Evolutionary conservation across 1,140 invertebrate species (phyloP).

Genomic region (Orussus abietinus): DNA sequence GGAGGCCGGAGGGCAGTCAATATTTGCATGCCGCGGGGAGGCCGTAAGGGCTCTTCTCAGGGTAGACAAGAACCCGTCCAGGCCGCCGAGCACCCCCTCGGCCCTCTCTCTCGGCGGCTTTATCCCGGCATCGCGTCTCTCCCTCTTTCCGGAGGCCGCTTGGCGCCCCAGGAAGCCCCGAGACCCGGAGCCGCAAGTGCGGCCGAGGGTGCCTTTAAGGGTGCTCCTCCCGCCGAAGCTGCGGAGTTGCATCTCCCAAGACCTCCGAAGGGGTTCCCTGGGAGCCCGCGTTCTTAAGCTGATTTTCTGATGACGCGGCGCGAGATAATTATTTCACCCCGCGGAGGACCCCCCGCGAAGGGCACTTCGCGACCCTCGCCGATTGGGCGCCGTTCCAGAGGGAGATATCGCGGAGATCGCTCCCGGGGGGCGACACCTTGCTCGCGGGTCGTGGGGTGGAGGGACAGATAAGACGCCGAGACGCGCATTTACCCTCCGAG

Average conservation of each 20-base stretch:
- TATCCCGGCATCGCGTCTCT: too few species aligned
- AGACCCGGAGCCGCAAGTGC: slow-evolving; percentile 20
- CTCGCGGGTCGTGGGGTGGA: too few species aligned
- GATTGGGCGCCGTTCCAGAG: too few species aligned
- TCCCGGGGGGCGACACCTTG: too few species aligned
- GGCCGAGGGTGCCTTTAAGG: slow-evolving; percentile 38
- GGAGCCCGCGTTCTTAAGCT: slow-evolving; percentile 15
- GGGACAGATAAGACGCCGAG: too few species aligned
- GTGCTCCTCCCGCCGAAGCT: slow-evolving; percentile 34
- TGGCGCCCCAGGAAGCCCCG: too few species aligned
- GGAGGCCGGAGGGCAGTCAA: slow-evolving; percentile 48
- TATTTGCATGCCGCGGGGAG: slow-evolving; percentile 48
- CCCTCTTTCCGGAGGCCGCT: too few species aligned
- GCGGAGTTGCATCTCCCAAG: slow-evolving; percentile 36
- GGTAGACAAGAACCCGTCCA: slow-evolving; percentile 35
- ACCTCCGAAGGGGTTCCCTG: slow-evolving; percentile 15
- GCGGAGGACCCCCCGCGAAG: too few species aligned
- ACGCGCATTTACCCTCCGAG: too few species aligned
- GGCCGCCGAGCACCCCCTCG: slow-evolving; percentile 25
- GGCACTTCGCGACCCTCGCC: too few species aligned
- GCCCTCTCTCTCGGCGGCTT: slow-evolving; percentile 12
- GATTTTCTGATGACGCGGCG: slow-evolving; percentile 42
- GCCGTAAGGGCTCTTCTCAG: slow-evolving; percentile 39
- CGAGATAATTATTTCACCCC: slow-evolving; percentile 31
- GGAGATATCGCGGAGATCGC: too few species aligned